Base-by-base conservation (phyloP, 2,797 vertebrate genomes). In the Sorex maritimensis region DNA sequence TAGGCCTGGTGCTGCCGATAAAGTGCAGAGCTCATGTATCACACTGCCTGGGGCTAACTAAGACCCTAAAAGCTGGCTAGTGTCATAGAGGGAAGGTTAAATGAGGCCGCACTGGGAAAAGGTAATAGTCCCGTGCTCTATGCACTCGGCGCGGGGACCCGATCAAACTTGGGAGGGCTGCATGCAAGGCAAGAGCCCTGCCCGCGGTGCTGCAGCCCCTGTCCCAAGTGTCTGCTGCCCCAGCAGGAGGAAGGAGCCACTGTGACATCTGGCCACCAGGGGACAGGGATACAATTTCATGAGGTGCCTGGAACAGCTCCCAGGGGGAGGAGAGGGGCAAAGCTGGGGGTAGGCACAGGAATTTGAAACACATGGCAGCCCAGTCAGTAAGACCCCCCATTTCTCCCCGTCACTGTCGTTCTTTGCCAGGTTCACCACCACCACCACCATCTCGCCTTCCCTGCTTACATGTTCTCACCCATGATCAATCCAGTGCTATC, bases 191-290 rank as follows among this genome's bases (percentile, higher is more conserved):
- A 61, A 61, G 58, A 14, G 6, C 58, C 58, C 58, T 23, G 2
- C 58, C 28, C 24, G 28, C 61, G 24, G 21, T 23, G 8, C 65
- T 67, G 4, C 11, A 28, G 11, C 10, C 26, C 19, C 55, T 13
- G 55, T 13, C 13, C 55, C 6, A 24, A 52, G 4, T 28, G 69
- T 17, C 38, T 38, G 15, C 7, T 0, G 34, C 34, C 34, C 1
- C 34, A 34, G 34, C 34, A 2, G 0, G 28, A 44, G 10, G 5
- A 77, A 41, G 4, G n/a, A 4, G 17, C 46, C 82, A 44, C 89
- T 38, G 13, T 17, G 4, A 8, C 26, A 34, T 41, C 6, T 78
- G 68, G 67, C 94, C 97, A 96, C 94, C 77, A 96, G 97, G 28
- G 69, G 58, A 72, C 90, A 88, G 38, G n/a, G 58, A 41, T 90